A percentile compares a stretch with the other conserved stretches of the same genome.
Conservation (phyloP, 2,797 vertebrate species). For the Crocodylus rhombifer region DNA sequence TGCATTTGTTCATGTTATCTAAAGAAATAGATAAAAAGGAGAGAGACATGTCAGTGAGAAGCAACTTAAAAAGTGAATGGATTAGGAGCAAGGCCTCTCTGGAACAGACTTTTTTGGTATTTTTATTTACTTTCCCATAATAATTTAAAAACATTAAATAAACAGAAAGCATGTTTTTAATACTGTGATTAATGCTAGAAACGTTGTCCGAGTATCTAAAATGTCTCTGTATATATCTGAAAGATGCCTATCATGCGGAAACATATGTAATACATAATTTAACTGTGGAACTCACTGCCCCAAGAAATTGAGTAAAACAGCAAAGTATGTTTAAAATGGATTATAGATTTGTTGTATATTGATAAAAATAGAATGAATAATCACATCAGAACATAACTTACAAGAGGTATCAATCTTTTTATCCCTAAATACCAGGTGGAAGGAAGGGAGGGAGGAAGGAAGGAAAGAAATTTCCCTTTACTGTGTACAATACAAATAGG, state of each 20-base stretch:
- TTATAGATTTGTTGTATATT: neutral
- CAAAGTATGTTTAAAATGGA: neutral
- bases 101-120: neutral
- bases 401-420: neutral
- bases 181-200: neutral
- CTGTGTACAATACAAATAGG: neutral
- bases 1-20: neutral
- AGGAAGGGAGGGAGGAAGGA: neutral
- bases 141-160: too few relatives aligned
- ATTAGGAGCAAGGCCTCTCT: neutral
- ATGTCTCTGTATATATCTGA: neutral
- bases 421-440: too few relatives aligned
- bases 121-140: too few relatives aligned
- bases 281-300: neutral
- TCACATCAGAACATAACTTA: neutral
- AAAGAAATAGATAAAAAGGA: neutral
- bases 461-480: neutral
- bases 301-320: neutral
- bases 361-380: neutral
- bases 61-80: neutral
- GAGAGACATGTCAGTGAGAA: neutral
- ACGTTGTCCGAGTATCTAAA: neutral
- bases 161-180: neutral
- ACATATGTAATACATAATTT: neutral
- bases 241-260: neutral